A percentile compares a stretch with the other conserved stretches of the same genome.
Conservation (phyloP, 2,888 invertebrate species). For the Cepaea hortensis region DNA sequence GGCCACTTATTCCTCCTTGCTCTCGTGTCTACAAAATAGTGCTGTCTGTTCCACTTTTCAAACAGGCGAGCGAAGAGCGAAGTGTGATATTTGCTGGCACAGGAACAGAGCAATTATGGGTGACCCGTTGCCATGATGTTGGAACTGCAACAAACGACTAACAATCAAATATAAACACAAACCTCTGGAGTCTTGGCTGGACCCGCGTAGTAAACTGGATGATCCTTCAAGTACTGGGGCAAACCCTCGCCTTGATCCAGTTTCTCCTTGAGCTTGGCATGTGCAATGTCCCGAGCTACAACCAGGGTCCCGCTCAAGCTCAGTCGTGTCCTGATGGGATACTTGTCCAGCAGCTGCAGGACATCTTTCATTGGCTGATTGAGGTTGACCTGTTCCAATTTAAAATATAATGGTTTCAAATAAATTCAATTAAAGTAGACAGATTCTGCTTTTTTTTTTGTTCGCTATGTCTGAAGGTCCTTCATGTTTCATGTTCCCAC, state of each 20-base stretch:
- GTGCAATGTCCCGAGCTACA: constrained; percentile 77
- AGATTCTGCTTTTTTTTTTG: not conserved
- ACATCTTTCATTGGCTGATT: constrained; percentile 72
- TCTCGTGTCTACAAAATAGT: no score
- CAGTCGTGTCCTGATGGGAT: constrained; percentile 73
- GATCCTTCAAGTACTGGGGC: constrained; percentile 75
- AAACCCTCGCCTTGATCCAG: constrained; percentile 73
- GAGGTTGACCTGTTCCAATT: constrained; percentile 66
- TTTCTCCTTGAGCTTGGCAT: constrained; percentile 75
- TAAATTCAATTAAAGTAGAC: not conserved
- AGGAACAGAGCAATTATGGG: no score
- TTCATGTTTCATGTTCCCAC: no score
- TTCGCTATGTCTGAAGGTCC: not conserved
- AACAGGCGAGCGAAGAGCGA: no score
- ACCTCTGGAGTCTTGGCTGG: constrained; percentile 76
- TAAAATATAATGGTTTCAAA: not conserved
- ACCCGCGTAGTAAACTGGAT: constrained; percentile 77
- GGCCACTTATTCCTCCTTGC: no score
- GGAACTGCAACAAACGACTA: no score
- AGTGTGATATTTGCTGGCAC: no score
- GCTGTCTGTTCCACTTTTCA: no score
- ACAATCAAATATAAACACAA: not conserved
- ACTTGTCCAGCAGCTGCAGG: constrained; percentile 64
- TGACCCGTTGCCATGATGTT: no score
- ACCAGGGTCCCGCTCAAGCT: constrained; percentile 75